These are phyloP conservation scores for Procavia capensis DNA, from an alignment of 2,113 vertebrate species.

Conservation along the genomic window DNA sequence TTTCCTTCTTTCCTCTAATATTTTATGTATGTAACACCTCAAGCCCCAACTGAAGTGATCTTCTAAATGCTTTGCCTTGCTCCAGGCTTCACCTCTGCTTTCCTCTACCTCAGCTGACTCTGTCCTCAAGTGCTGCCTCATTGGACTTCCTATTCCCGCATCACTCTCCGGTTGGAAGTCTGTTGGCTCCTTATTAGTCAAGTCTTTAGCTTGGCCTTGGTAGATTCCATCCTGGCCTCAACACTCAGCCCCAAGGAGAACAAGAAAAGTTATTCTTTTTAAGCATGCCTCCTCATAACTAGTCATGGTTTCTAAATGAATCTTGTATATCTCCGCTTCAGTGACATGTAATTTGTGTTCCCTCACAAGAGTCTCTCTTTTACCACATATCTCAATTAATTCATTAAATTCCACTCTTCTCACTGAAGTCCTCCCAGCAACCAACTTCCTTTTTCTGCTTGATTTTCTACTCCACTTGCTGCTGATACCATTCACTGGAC, in stretches of 20 bases:
- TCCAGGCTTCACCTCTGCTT: neutral
- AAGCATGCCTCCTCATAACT: neutral
- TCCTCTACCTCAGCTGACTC: neutral
- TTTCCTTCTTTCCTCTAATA: neutral
- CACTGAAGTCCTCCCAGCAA: neutral
- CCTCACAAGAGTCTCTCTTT: neutral
- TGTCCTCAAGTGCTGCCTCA: neutral
- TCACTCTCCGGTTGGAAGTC: neutral
- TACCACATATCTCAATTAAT: neutral
- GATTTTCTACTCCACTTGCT: neutral
- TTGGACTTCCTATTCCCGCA: neutral
- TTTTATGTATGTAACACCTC: neutral
- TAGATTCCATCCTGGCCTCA: neutral
- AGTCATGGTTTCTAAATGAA: neutral
- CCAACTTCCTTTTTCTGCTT: neutral
- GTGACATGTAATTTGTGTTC: conserved; percentile 1
- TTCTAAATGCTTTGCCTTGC: conserved; percentile 3
- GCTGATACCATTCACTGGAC: neutral
- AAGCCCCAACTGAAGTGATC: neutral
- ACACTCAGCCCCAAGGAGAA: neutral
- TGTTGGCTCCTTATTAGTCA: neutral
- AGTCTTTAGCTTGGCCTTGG: neutral
- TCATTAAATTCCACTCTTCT: conserved; percentile 16
- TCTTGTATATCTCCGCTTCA: neutral
- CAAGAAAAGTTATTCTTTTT: neutral